Conservation (phyloP, 2,113 vertebrate genomes). For the Propithecus coquereli region DNA sequence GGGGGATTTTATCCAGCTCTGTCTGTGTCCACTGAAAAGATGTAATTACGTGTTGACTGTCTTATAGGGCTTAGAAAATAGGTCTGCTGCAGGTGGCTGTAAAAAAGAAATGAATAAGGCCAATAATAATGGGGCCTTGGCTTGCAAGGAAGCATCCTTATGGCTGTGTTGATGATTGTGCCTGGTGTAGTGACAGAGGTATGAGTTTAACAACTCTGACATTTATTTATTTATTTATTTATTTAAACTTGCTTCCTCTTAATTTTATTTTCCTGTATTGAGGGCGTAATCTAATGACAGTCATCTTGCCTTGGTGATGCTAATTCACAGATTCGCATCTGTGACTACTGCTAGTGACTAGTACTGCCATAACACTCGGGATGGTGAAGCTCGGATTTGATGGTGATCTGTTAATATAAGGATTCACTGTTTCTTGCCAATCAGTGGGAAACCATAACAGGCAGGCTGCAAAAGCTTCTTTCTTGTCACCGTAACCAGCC, state of each 20-base stretch:
- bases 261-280: not conserved
- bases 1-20: not conserved
- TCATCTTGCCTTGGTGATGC: not conserved
- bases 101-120: not conserved
- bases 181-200: not conserved
- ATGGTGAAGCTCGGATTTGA: not conserved
- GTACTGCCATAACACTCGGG: rapidly evolving
- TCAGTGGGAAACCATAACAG: not conserved
- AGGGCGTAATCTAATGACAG: not conserved
- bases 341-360: too few species aligned
- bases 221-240: not conserved
- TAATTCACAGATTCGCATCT: not conserved
- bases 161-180: not conserved
- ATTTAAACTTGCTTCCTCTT: not conserved
- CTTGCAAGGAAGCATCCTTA: not conserved
- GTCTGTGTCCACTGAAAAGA: not conserved
- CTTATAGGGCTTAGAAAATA: conserved; percentile 45
- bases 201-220: not conserved
- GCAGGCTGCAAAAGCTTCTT: not conserved
- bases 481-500: not conserved
- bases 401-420: not conserved
- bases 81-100: conserved; percentile 4
- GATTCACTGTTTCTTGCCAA: not conserved
- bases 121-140: not conserved
- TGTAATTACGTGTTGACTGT: not conserved